These are phyloP conservation scores for Chitala chitala DNA, from an alignment of 2,113 vertebrate species.

Conservation along the genomic window DNA sequence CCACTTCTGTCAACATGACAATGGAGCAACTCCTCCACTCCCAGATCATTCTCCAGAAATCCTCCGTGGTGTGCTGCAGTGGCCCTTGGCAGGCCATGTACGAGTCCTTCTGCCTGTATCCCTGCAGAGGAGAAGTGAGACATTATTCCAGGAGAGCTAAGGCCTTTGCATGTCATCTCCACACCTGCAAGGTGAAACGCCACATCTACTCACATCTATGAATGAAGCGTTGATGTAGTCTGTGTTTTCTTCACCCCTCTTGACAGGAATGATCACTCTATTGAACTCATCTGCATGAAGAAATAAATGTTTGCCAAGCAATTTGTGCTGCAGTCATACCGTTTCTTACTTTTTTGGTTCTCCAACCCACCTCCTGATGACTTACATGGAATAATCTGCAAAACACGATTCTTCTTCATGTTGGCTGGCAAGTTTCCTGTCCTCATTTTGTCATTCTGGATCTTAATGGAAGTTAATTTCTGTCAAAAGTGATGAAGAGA, in stretches of 20 bases:
- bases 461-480: slow-evolving; percentile 98
- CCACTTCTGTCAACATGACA: slow-evolving; percentile 95
- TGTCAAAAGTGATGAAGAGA: slow-evolving; percentile 40
- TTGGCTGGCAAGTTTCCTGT: slow-evolving; percentile 94
- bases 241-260: slow-evolving; percentile 93
- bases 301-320: too few species aligned
- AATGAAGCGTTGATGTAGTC: slow-evolving; percentile 97
- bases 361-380: not conserved
- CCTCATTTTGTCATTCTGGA: slow-evolving; percentile 98
- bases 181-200: not conserved
- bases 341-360: too few species aligned
- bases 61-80: slow-evolving; percentile 88
- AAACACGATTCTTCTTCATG: slow-evolving; percentile 98
- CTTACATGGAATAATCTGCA: slow-evolving; percentile 99
- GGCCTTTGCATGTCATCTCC: not conserved
- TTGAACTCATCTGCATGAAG: slow-evolving; percentile 87
- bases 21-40: slow-evolving; percentile 98
- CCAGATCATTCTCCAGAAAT: slow-evolving; percentile 99
- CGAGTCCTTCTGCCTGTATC: slow-evolving; percentile 94
- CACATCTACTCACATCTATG: slow-evolving; percentile 83
- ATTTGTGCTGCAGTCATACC: not conserved
- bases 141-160: not conserved
- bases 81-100: slow-evolving; percentile 95
- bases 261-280: slow-evolving; percentile 97
- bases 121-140: slow-evolving; percentile 54